Conservation (phyloP, 2,888 invertebrate genomes). For the Lordiphosa andalusiaca region DNA sequence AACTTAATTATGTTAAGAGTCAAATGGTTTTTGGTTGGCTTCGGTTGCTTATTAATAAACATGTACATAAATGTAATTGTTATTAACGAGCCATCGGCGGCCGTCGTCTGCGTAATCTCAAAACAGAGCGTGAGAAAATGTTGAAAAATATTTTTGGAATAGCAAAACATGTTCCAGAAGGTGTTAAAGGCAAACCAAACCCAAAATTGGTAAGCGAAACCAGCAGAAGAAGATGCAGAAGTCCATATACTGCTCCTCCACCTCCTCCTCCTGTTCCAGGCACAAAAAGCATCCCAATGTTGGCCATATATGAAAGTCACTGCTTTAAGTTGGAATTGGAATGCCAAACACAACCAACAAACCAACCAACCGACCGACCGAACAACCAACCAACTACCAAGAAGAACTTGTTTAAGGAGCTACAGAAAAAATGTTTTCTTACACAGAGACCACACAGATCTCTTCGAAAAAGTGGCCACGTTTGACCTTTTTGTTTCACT, state of each 20-base stretch:
- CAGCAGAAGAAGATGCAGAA: constrained; percentile 48
- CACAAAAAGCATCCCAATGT: constrained; percentile 46
- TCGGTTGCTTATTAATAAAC: constrained; percentile 60
- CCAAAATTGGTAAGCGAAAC: constrained; percentile 65
- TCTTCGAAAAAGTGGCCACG: constrained; percentile 65
- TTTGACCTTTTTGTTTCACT: constrained; percentile 63
- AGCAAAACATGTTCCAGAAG: constrained; percentile 27
- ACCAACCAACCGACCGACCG: neutral
- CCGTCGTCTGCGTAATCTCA: constrained; percentile 35
- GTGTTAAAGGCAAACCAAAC: constrained; percentile 49
- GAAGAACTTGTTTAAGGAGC: constrained; percentile 68
- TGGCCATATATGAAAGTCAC: constrained; percentile 70
- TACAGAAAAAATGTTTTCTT: constrained; percentile 50
- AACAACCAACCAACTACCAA: constrained; percentile 3
- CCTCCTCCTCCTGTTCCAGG: constrained; percentile 8
- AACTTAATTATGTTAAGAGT: constrained; percentile 41
- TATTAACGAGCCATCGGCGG: constrained; percentile 46
- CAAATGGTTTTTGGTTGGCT: constrained; percentile 15
- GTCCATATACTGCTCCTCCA: constrained; percentile 5
- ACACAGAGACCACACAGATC: constrained; percentile 53
- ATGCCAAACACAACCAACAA: constrained; percentile 14
- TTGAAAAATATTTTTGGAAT: constrained; percentile 6
- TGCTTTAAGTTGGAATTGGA: constrained; percentile 37
- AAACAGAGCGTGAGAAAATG: constrained; percentile 57
- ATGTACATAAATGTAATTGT: constrained; percentile 66